Evolutionary conservation across 2,113 vertebrate genomes (phyloP).

Genomic region (Speoplatyrhinus poulsoni): DNA sequence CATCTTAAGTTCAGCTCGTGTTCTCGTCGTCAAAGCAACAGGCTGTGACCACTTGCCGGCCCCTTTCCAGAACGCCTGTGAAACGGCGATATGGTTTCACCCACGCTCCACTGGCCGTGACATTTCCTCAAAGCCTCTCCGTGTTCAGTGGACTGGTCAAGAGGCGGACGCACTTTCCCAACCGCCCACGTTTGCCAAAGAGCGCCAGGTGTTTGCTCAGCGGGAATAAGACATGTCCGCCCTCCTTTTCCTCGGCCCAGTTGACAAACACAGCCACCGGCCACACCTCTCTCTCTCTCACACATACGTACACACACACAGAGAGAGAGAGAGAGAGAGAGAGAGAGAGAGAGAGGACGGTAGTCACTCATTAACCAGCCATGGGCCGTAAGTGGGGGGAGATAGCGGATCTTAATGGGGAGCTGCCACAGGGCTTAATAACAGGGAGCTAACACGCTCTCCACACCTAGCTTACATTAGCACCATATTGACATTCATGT

Average conservation of each 20-base stretch:
- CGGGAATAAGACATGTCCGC: constrained; percentile 23
- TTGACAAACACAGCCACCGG: constrained; percentile 53
- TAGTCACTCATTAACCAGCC: constrained; percentile 61
- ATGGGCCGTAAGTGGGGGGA: constrained; percentile 25
- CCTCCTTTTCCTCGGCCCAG: constrained; percentile 42
- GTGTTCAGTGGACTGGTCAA: background rate
- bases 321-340: too few species aligned
- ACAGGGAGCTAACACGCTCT: background rate
- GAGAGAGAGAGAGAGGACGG: background rate
- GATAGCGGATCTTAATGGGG: constrained; percentile 18
- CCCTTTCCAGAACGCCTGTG: background rate
- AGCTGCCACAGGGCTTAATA: background rate
- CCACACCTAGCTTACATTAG: background rate
- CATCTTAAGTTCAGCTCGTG: background rate
- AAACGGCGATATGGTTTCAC: background rate
- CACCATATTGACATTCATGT: background rate
- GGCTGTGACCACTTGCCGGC: constrained; percentile 36
- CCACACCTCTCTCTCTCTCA: background rate
- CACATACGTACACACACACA: too few species aligned
- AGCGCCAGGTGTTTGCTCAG: constrained; percentile 46
- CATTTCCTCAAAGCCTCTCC: background rate
- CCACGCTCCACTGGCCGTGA: background rate
- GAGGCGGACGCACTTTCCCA: background rate
- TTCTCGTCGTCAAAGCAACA: background rate
- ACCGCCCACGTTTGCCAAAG: background rate